Percentiles rank a stretch among this genome's conserved stretches.
Evolutionary conservation across 2,113 vertebrate genomes (phyloP).

Genomic region (Barbus barbus): DNA sequence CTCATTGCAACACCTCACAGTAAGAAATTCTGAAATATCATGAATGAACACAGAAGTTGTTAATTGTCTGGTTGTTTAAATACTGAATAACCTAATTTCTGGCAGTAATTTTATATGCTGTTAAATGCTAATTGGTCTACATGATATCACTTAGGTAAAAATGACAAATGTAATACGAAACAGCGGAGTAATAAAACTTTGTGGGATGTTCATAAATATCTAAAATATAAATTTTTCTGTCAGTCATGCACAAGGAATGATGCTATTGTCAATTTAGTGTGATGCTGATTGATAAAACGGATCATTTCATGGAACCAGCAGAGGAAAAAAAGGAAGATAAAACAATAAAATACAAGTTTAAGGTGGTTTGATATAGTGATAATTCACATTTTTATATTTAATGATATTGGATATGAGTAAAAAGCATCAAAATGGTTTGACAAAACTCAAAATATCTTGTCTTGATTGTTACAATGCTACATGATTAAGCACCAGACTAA

Average conservation of each 20-base stretch:
- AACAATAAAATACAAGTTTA: neutral
- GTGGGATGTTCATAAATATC: neutral
- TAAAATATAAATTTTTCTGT: neutral
- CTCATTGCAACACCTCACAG: neutral
- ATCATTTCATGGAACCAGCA: neutral
- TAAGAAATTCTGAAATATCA: neutral
- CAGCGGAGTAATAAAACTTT: neutral
- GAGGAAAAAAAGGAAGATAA: neutral
- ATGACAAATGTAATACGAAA: neutral
- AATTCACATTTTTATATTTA: slow-evolving; percentile 19
- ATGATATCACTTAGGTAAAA: neutral
- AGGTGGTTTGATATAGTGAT: neutral
- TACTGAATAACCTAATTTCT: neutral
- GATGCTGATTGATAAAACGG: neutral
- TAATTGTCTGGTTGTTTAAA: neutral
- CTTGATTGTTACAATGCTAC: slow-evolving; percentile 30
- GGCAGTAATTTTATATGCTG: neutral
- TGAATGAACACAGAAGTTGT: neutral
- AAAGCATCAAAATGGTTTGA: neutral
- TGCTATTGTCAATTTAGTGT: neutral
- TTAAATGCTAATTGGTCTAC: neutral
- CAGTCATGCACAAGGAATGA: slow-evolving; percentile 7
- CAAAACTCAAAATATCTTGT: neutral
- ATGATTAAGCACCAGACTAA: slow-evolving; percentile 19
- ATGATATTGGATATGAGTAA: slow-evolving; percentile 6